phyloP scores from a whole-genome alignment of 1,140 invertebrate genomes.

The Acyrthosiphon pisum region DNA sequence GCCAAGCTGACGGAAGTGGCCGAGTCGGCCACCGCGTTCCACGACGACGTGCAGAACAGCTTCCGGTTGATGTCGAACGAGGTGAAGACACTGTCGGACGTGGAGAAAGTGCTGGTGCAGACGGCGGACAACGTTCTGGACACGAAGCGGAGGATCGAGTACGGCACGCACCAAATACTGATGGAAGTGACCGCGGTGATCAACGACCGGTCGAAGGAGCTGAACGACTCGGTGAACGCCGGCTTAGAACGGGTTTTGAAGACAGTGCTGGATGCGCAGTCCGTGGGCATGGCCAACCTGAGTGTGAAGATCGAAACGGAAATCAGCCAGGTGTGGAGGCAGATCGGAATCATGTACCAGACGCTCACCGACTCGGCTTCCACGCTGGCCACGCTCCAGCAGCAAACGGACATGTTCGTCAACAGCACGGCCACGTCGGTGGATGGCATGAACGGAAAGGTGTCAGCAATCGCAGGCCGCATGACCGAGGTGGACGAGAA shows the following conservation, averaged over 20 bases:
- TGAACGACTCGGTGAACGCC: slow-evolving; percentile 74
- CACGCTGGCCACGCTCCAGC: slow-evolving; percentile 77
- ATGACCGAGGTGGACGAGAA: slow-evolving; percentile 84
- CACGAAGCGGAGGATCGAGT: slow-evolving; percentile 83
- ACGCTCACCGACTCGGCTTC: slow-evolving; percentile 79
- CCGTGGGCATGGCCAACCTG: slow-evolving; percentile 75
- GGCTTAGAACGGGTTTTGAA: slow-evolving; percentile 76
- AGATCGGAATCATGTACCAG: slow-evolving; percentile 77
- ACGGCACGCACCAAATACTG: slow-evolving; percentile 84
- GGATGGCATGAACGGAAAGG: slow-evolving; percentile 81
- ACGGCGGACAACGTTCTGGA: slow-evolving; percentile 85
- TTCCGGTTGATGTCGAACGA: slow-evolving; percentile 60
- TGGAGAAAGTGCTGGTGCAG: slow-evolving; percentile 81
- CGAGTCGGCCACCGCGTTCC: neutral
- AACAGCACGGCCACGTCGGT: slow-evolving; percentile 83
- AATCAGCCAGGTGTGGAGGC: slow-evolving; percentile 72
- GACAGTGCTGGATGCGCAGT: slow-evolving; percentile 77
- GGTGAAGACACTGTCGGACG: slow-evolving; percentile 69
- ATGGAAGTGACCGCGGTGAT: slow-evolving; percentile 78
- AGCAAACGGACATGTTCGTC: slow-evolving; percentile 80
- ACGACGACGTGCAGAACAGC: slow-evolving; percentile 63
- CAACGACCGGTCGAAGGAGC: slow-evolving; percentile 70
- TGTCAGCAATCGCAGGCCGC: slow-evolving; percentile 77
- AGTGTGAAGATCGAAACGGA: slow-evolving; percentile 80
- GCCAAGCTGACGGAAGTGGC: neutral